Evolutionary conservation across 2,888 invertebrate genomes (phyloP).

Genomic region (Alsophila aescularia): DNA sequence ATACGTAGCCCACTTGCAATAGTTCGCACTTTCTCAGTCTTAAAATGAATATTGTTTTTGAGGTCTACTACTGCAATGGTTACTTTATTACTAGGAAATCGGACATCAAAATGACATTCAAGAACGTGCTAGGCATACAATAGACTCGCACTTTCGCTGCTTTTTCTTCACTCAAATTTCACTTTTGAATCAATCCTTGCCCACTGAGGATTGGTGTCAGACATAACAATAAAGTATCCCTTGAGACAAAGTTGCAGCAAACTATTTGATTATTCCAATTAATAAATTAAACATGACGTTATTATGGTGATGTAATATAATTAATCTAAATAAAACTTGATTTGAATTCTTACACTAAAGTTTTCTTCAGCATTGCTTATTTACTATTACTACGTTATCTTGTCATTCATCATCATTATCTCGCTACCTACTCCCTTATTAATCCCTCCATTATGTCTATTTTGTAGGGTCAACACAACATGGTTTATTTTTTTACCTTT

Average conservation of each 20-base stretch:
- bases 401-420: no score
- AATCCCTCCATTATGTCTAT: no score
- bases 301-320: no score
- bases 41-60: slow-evolving; percentile 6
- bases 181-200: slow-evolving; percentile 65
- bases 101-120: slow-evolving; percentile 59
- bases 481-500: no score
- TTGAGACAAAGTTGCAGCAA: slow-evolving; percentile 48
- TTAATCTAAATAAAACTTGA: no score
- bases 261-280: slow-evolving; percentile 10
- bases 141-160: slow-evolving; percentile 76
- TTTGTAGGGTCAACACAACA: no score
- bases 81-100: slow-evolving; percentile 53
- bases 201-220: slow-evolving; percentile 26
- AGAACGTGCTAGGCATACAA: slow-evolving; percentile 76
- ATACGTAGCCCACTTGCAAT: no score
- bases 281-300: no score
- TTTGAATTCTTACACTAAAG: no score
- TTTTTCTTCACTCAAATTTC: slow-evolving; percentile 76
- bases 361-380: no score
- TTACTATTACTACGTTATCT: no score
- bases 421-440: no score
- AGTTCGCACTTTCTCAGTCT: background rate
- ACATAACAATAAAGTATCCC: slow-evolving; percentile 49
- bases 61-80: slow-evolving; percentile 28